These are phyloP conservation scores for Noctua pronuba DNA, from an alignment of 2,888 invertebrate genomes.

Conservation along the genomic window DNA sequence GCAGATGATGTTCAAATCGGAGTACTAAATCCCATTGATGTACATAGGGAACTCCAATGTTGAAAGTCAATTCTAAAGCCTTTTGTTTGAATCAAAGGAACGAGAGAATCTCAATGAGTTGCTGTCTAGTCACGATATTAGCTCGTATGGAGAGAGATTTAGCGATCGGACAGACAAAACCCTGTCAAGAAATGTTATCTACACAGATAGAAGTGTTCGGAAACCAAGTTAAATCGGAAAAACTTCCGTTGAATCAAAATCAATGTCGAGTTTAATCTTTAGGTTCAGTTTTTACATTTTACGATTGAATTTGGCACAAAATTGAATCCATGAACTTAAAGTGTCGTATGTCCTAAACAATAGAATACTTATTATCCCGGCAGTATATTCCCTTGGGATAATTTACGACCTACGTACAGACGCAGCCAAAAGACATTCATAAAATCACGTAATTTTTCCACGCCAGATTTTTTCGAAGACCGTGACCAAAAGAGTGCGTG, in stretches of 20 bases:
- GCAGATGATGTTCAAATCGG: too few relatives aligned
- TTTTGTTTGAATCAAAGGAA: slow-evolving; percentile 28
- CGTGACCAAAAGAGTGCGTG: too few relatives aligned
- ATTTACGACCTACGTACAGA: too few relatives aligned
- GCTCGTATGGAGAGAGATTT: neutral
- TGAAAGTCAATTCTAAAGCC: neutral
- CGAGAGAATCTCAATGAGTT: slow-evolving; percentile 6
- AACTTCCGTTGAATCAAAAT: neutral
- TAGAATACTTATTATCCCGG: too few relatives aligned
- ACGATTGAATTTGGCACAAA: too few relatives aligned
- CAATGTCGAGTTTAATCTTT: neutral
- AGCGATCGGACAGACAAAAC: neutral
- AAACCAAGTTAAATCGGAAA: neutral
- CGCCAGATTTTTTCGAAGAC: neutral
- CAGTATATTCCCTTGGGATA: too few relatives aligned
- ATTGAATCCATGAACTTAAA: too few relatives aligned
- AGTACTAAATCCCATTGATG: neutral
- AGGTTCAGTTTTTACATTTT: too few relatives aligned
- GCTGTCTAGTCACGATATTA: slow-evolving; percentile 1
- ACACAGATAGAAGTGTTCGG: neutral
- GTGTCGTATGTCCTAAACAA: too few relatives aligned
- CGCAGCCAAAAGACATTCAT: neutral
- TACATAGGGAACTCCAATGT: neutral
- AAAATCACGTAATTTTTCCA: neutral
- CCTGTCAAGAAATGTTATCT: neutral